These are phyloP conservation scores for Monodelphis domestica DNA, from an alignment of 2,797 vertebrate genomes.

Conservation along the genomic window DNA sequence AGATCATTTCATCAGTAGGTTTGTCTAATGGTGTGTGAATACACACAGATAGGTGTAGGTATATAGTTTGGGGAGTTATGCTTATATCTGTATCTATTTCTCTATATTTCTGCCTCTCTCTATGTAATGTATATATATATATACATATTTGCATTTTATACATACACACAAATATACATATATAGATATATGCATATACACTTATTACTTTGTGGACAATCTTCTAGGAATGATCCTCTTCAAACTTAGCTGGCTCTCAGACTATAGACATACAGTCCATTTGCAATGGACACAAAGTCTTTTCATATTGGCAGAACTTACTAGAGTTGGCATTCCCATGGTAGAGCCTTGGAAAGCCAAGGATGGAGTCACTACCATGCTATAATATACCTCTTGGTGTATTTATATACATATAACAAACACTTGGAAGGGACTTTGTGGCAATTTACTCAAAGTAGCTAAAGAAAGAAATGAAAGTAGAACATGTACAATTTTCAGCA, in stretches of 20 bases:
- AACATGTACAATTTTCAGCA: neutral
- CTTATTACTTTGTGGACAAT: neutral
- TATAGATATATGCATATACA: neutral
- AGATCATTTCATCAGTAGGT: neutral
- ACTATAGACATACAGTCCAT: too few species aligned
- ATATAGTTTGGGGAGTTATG: too few species aligned
- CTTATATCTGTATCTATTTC: too few species aligned
- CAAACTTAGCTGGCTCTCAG: too few species aligned
- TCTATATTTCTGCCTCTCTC: too few species aligned
- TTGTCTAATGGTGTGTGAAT: neutral
- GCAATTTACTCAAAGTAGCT: neutral
- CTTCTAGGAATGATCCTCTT: too few species aligned
- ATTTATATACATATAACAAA: too few species aligned
- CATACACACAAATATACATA: too few species aligned
- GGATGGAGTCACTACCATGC: neutral
- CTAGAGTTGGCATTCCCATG: neutral
- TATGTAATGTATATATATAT: too few species aligned
- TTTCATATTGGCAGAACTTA: neutral
- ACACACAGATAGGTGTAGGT: neutral
- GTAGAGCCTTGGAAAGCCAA: neutral
- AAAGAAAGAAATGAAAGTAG: neutral
- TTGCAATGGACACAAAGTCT: neutral
- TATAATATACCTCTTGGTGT: neutral
- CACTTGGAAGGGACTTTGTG: neutral
- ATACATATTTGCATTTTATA: too few species aligned